Percentiles rank a stretch among this genome's conserved stretches.
Evolutionary conservation across 2,113 vertebrate genomes (phyloP).

Genomic region (Corythornis madagascariensis): DNA sequence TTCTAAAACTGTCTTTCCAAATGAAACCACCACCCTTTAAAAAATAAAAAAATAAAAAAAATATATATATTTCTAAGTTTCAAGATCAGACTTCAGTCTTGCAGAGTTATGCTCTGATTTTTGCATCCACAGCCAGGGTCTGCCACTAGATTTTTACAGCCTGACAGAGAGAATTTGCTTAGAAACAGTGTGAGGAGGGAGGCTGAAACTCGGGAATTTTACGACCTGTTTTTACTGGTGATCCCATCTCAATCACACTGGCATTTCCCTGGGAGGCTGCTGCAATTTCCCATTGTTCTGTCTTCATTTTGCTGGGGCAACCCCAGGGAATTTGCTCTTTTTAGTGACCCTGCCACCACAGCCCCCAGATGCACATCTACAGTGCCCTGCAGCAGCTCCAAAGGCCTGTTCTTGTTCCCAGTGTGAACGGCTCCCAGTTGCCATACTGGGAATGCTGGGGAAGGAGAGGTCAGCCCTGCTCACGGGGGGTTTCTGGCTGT

Average conservation of each 20-base stretch:
- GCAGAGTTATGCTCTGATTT: constrained; percentile 19
- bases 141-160: constrained; percentile 59
- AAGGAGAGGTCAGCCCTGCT: background rate
- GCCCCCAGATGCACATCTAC: background rate
- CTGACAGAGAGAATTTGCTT: constrained; percentile 49
- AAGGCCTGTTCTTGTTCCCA: background rate
- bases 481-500: fast-evolving
- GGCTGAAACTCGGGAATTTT: constrained; percentile 59
- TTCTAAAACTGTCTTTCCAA: constrained; percentile 54
- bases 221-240: constrained; percentile 27
- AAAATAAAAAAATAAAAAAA: background rate
- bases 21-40: background rate
- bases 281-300: constrained; percentile 16
- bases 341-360: background rate
- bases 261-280: constrained; percentile 10
- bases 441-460: background rate
- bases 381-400: background rate
- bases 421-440: background rate
- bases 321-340: constrained; percentile 22
- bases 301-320: constrained; percentile 11
- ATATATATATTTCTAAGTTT: background rate
- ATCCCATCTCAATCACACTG: constrained; percentile 50
- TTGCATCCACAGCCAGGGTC: constrained; percentile 19
- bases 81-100: background rate
- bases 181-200: constrained; percentile 42